Evolutionary conservation across 2,797 vertebrate species (phyloP).

Genomic region (Galago senegalensis): DNA sequence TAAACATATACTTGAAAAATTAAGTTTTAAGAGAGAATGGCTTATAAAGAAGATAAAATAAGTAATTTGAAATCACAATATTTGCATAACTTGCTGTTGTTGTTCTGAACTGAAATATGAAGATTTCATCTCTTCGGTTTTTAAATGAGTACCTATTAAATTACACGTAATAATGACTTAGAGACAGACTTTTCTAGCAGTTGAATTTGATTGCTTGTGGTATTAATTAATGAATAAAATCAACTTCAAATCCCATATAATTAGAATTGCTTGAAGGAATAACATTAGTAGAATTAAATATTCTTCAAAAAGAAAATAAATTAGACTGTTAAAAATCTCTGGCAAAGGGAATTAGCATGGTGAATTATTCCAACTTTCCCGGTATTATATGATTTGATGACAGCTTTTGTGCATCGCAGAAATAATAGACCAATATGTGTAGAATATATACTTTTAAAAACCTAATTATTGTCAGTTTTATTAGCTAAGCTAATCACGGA

Average conservation of each 20-base stretch:
- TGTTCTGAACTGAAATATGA: slow-evolving; percentile 29
- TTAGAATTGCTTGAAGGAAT: slow-evolving; percentile 52
- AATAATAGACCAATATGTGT: neutral
- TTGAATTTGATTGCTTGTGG: slow-evolving; percentile 46
- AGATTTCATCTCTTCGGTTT: slow-evolving; percentile 8
- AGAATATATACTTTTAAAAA: slow-evolving; percentile 28
- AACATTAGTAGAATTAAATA: slow-evolving; percentile 59
- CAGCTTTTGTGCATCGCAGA: neutral
- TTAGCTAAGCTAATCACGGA: slow-evolving; percentile 1
- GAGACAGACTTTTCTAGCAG: neutral
- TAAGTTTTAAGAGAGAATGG: slow-evolving; percentile 14
- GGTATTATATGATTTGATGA: slow-evolving; percentile 20
- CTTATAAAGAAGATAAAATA: slow-evolving; percentile 43
- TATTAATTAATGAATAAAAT: slow-evolving; percentile 67
- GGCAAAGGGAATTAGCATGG: slow-evolving; percentile 47
- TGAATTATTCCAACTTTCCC: slow-evolving; percentile 46
- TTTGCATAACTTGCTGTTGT: slow-evolving; percentile 27
- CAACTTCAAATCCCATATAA: slow-evolving; percentile 58
- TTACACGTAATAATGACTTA: slow-evolving; percentile 45
- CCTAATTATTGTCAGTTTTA: slow-evolving; percentile 21
- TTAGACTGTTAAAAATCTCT: slow-evolving; percentile 55
- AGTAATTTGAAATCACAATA: neutral
- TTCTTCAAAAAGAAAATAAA: slow-evolving; percentile 69
- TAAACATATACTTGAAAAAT: neutral
- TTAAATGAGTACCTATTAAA: slow-evolving; percentile 33